Evolutionary conservation across 30 jellyfish, hydroid and myxozoan genomes (phyloP), one percentile per base, ranked within the genome.

Genomic region (Turritopsis rubra): DNA sequence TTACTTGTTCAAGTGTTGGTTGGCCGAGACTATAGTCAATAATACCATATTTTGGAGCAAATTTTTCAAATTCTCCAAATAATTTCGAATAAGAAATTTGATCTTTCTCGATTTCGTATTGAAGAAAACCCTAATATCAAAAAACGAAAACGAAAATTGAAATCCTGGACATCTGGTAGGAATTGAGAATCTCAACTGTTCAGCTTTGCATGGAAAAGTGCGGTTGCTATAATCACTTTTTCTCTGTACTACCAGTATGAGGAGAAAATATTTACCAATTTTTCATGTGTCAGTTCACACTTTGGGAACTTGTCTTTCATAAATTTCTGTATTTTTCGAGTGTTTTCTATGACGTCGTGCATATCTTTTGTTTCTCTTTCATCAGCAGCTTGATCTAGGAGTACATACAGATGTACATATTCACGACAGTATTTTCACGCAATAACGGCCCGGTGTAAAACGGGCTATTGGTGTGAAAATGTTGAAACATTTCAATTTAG

Each of bases 11-110:
- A 21, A 93, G 77, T 16, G 98, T 28, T 8, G 98, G 88, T 65
- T 93, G 98, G 28, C 98, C 89, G 21, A 93, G 82, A 86, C 98
- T 93, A 93, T 93, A 93, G 70, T 93, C 98, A 54, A 86, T 73
- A 30, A 93, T 88, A 52, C 84, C 95, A 28, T 88, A 85, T 24
- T 71, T 65, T 16, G 21, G 79, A 21, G 96, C 96, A 83, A 81
- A 29, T 53, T 82, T 85, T 75, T 93, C 98, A n/a, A 93, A 88
- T 27, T 82, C 27, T 20, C 94, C 96, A 75, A 93, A 93, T 90
- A 93, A 81, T 73, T 80, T 84, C 22, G 98, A 93, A 95, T 95
- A 93, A 9, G 88, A 80, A 86, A 93, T 65, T 9, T 84, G 26
- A 13, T 92, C 88, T 54, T 88, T 81, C 26, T 27, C 68, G 18